Percentiles rank a stretch among this genome's conserved stretches.
Evolutionary conservation across 2,888 invertebrate genomes (phyloP).

Genomic region (Melanostoma scalare): DNA sequence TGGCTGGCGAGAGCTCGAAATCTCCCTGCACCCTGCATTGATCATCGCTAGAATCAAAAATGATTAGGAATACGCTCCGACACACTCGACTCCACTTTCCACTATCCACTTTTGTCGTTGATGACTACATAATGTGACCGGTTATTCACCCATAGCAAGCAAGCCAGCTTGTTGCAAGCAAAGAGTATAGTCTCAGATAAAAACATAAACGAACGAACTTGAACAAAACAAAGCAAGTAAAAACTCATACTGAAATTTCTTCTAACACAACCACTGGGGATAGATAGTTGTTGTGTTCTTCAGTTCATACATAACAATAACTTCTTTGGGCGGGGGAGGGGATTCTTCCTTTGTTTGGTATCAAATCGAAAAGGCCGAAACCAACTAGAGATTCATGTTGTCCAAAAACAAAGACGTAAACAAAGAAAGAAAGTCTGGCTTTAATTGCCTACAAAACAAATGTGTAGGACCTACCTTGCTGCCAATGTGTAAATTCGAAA

Average conservation of each 20-base stretch:
- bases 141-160: constrained; percentile 70
- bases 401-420: constrained; percentile 48
- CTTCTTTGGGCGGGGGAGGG: too few relatives aligned
- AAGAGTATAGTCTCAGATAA: constrained; percentile 51
- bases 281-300: too few relatives aligned
- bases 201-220: constrained; percentile 59
- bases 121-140: constrained; percentile 66
- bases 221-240: constrained; percentile 54
- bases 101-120: constrained; percentile 52
- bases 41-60: constrained; percentile 28
- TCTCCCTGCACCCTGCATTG: neutral
- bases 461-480: too few relatives aligned
- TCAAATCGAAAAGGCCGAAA: too few relatives aligned
- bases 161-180: constrained; percentile 9
- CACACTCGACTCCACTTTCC: neutral
- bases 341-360: too few relatives aligned
- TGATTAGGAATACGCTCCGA: constrained; percentile 34
- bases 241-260: constrained; percentile 35
- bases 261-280: neutral
- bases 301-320: too few relatives aligned
- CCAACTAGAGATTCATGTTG: too few relatives aligned
- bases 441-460: neutral
- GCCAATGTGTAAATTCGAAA: constrained; percentile 17
- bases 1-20: neutral
- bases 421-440: constrained; percentile 36